Percentiles rank a stretch among this genome's conserved stretches.
These are phyloP conservation scores for Oxycera nigricornis DNA, from an alignment of 2,888 invertebrate genomes.

Conservation along the genomic window DNA sequence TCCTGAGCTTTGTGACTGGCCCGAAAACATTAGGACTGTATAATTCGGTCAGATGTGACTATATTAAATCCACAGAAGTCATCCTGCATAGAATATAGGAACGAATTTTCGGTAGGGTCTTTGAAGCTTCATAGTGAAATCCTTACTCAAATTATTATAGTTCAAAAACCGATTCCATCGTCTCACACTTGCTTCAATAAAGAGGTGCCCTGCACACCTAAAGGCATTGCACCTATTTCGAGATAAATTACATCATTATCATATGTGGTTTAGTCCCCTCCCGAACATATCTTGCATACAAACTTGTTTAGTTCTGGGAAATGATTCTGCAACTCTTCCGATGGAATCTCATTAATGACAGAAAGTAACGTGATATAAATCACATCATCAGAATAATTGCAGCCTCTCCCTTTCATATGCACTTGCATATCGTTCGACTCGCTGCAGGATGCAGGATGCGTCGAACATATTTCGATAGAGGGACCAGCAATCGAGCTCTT, in stretches of 20 bases:
- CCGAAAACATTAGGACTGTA: not conserved
- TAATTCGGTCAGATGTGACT: not conserved
- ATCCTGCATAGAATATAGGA: not conserved
- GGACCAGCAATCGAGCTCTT: not conserved
- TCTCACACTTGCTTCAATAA: too few relatives aligned
- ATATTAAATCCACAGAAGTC: not conserved
- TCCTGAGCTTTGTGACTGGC: slow-evolving; percentile 45
- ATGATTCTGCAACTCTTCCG: not conserved
- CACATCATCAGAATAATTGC: slow-evolving; percentile 12
- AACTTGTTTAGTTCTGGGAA: not conserved
- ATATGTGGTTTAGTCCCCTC: not conserved
- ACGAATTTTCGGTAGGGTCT: not conserved
- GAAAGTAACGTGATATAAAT: not conserved
- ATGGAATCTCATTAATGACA: not conserved
- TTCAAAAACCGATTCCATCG: too few relatives aligned
- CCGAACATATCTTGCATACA: not conserved
- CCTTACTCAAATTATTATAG: too few relatives aligned
- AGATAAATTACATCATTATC: not conserved
- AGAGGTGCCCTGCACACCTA: too few relatives aligned
- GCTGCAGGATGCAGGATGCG: not conserved
- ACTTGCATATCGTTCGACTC: not conserved
- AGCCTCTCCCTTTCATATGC: slow-evolving; percentile 13
- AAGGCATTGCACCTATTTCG: not conserved
- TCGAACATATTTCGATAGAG: not conserved
- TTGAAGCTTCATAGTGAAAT: not conserved